Base-by-base conservation (phyloP, 2,888 invertebrate species). In the Gasteruption jaculator region DNA sequence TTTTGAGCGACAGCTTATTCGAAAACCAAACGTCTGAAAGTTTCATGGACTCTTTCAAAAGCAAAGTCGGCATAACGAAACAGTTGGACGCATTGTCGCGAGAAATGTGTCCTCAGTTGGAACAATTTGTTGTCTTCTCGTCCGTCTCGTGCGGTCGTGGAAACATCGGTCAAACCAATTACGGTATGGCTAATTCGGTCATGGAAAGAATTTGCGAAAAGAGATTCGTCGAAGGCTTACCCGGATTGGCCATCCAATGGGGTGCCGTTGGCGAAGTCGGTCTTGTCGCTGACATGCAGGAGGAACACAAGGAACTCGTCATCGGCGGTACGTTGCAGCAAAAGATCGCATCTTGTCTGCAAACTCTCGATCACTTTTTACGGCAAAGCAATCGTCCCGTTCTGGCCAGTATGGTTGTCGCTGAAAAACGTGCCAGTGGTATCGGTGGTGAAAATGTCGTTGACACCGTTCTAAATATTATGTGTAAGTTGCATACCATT, bases 311-410 rank as follows among this genome's bases (percentile, higher is more conserved):
- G 16, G 82, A 83, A 49, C 68, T 84, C 20, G 80, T 82, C 46
- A 84, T 84, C 27, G 80, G 81, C 36, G 93, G 93, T 8, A 92
- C 91, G 0, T 73, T 91, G 3, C 91, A 90, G 45, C 94, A 94
- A 67, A 79, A 83, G 52, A 87, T 94, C 58, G 78, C 81, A 0
- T 91, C 89, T 0, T 93, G 92, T 62, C 73, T 94, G 10, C 73
- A 81, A 3, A 78, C 84, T 1, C 71, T 94, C 19, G 85, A 87
- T 60, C 74, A 73, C 25, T 79, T 96, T 70, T 72, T 97, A 39
- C 83, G 83, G 46, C 66, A 62, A 5, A n/a, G n/a, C n/a, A n/a
- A 71, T 3, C 69, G 75, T 1, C 72, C 87, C 0, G 75, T 91
- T 12, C 87, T 91, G 0, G 77, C 85, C 0, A 88, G 88, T 51